Percentiles rank a stretch among this genome's conserved stretches.
Conservation (phyloP, 1,140 invertebrate genomes). For the Lepeophtheirus salmonis region DNA sequence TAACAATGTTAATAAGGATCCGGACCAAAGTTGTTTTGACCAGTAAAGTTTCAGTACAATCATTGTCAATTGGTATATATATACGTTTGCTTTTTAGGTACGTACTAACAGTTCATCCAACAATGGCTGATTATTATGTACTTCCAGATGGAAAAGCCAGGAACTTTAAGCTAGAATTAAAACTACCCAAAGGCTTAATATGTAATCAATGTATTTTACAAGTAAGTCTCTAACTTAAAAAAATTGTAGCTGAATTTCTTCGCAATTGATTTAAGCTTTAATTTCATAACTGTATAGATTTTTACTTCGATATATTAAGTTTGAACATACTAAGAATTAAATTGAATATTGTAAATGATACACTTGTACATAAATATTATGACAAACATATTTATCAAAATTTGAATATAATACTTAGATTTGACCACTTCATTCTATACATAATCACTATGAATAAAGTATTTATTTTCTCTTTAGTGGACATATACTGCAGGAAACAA, state of each 20-base stretch:
- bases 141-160: constrained; percentile 1
- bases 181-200: constrained; percentile 18
- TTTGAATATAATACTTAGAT: too few relatives aligned
- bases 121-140: not conserved
- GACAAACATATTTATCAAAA: too few relatives aligned
- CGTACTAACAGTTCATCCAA: not conserved
- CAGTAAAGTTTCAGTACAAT: constrained; percentile 9
- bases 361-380: too few relatives aligned
- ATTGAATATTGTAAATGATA: too few relatives aligned
- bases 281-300: too few relatives aligned
- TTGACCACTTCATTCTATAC: too few relatives aligned
- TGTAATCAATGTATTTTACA: constrained; percentile 22
- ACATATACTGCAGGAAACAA: constrained; percentile 42
- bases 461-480: constrained; percentile 40
- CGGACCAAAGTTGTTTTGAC: constrained; percentile 22
- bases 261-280: too few relatives aligned
- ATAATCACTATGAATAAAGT: not conserved
- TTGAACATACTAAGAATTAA: too few relatives aligned
- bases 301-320: too few relatives aligned
- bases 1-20: constrained; percentile 22
- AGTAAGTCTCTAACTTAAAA: too few relatives aligned
- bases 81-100: not conserved
- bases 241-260: too few relatives aligned
- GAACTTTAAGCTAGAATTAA: constrained; percentile 8
- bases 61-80: constrained; percentile 1